These are phyloP conservation scores for Lagopus leucura DNA, from an alignment of 2,113 vertebrate species.

Conservation along the genomic window DNA sequence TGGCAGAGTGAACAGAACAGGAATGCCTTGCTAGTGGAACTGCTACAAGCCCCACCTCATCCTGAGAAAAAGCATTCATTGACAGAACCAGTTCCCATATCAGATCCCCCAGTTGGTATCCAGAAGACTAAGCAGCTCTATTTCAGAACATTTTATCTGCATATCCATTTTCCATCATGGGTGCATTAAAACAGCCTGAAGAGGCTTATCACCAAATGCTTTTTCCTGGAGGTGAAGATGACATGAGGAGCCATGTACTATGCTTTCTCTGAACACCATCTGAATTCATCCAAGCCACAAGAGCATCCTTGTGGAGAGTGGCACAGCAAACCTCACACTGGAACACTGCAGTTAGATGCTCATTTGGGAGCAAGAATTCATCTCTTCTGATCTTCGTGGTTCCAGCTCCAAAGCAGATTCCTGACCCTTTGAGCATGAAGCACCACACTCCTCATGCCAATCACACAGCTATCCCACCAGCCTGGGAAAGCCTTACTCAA, in stretches of 20 bases:
- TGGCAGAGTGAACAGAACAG: not conserved
- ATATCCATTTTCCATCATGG: not conserved
- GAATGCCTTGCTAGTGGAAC: not conserved
- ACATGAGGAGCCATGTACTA: not conserved
- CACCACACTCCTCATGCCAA: not conserved
- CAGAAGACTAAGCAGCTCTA: not conserved
- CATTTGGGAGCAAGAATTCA: not conserved
- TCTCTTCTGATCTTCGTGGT: not conserved
- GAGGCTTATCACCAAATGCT: not conserved
- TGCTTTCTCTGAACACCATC: not conserved
- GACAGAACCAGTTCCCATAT: not conserved
- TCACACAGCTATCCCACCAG: not conserved
- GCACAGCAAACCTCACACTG: not conserved
- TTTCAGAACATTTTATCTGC: not conserved
- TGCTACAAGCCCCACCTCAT: not conserved
- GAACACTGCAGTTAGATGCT: not conserved
- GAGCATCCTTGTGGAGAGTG: not conserved
- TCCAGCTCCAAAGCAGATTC: not conserved
- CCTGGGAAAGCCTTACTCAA: not conserved
- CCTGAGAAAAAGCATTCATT: not conserved
- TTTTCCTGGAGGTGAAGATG: not conserved
- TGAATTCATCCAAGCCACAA: not conserved
- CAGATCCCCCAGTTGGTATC: not conserved
- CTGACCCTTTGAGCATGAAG: not conserved
- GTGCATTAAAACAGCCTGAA: not conserved